Conservation (phyloP, 2,888 invertebrate species). For the Synergus umbraculus region DNA sequence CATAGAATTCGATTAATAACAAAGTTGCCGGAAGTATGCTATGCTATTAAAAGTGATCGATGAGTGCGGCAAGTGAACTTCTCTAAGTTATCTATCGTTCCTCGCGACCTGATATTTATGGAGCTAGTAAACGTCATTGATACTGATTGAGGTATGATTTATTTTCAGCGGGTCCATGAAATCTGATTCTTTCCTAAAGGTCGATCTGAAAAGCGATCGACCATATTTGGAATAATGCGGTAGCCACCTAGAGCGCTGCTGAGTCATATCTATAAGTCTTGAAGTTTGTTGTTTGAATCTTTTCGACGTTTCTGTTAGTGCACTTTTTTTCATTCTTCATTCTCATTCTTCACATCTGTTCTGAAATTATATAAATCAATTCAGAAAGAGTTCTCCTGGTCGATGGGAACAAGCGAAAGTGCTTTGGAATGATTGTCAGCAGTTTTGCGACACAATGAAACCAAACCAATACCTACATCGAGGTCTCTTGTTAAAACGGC, state of each 20-base stretch:
- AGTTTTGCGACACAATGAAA: constrained; percentile 31
- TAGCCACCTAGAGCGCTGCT: background rate
- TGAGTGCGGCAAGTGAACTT: background rate
- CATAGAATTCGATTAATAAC: background rate
- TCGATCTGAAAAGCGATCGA: constrained; percentile 2
- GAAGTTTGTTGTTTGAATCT: background rate
- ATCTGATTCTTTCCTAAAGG: background rate
- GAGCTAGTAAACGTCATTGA: background rate
- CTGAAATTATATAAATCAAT: background rate
- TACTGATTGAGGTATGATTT: background rate
- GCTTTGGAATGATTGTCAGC: constrained; percentile 17
- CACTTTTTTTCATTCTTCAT: background rate
- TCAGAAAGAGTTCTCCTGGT: background rate
- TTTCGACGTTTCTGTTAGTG: background rate
- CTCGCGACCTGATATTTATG: background rate
- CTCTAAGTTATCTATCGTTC: background rate
- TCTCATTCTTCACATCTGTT: background rate
- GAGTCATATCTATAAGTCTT: background rate
- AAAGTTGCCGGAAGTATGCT: background rate
- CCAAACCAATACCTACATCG: constrained; percentile 8
- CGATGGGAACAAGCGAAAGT: constrained; percentile 18
- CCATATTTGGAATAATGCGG: constrained; percentile 8
- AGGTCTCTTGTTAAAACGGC: constrained; percentile 5
- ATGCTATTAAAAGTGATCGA: background rate
- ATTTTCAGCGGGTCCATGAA: background rate